Base-by-base conservation (phyloP, 1,140 invertebrate species). In the Scylla paramamosain region DNA sequence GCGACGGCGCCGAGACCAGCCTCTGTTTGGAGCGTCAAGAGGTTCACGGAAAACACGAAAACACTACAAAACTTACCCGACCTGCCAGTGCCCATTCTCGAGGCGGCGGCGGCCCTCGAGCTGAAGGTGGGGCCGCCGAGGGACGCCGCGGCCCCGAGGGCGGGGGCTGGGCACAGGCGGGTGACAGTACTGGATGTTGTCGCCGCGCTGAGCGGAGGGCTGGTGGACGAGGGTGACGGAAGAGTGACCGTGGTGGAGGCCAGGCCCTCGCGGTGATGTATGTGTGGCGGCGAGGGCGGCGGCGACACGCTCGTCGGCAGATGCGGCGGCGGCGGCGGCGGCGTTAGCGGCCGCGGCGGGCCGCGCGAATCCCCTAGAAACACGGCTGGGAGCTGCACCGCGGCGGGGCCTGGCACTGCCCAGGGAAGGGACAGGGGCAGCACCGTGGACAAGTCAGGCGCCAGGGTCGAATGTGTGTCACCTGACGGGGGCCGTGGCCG, bases 71-170 rank as follows among this genome's bases (percentile, higher is more conserved):
- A 84, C 94, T 92, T 90, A 95, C 94, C 94, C 91, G 94, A 95
- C 52, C 94, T 95, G 32, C 94, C 90, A 25, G 94, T 95, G 77
- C 94, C 94, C 94, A 95, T 95, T 31, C 94, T 95, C 32, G 94
- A 46, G 48, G 93, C 86, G 94, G 32, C 39, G 82, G 90, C 39
- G 20, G 52, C 77, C 45, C 89, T 59, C 89, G 84, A 29, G 48
- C 28, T 86, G 94, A 92, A 95, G 10, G 94, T 67, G 2, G 89
- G 89, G 6, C 89, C 89, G 46, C 89, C 46, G n/a, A 95, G 89
- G 45, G 77, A 7, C 82, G 77, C 67, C 20, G 59, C 77, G 16
- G 77, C 39, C 0, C 77, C 46, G 31, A 95, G 82, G 16, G 89
- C 59, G 16, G 94, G 90, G 7, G 89, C 94, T 0, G 94, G 94